Evolutionary conservation across 2,888 invertebrate genomes (phyloP).

Genomic region (Ecdyonurus torrentis): DNA sequence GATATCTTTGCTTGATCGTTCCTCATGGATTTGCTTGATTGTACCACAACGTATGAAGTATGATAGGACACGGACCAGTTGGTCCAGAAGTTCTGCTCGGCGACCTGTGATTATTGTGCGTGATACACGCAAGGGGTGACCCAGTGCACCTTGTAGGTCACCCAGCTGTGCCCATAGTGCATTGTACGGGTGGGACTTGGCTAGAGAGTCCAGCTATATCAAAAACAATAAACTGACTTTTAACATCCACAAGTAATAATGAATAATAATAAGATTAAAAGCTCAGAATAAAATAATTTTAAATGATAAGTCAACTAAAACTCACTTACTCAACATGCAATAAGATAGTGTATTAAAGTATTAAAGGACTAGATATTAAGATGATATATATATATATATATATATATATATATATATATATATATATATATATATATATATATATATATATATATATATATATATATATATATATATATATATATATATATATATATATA

Average conservation of each 20-base stretch:
- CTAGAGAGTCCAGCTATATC: conserved; percentile 29
- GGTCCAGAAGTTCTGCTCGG: conserved; percentile 47
- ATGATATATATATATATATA: no score
- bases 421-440: no score
- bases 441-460: no score
- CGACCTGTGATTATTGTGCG: conserved; percentile 55
- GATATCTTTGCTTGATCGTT: not conserved
- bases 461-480: no score
- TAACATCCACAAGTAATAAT: not conserved
- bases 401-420: no score
- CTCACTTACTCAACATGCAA: not conserved
- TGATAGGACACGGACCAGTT: conserved; percentile 58
- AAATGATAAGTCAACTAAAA: no score
- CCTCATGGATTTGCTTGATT: not conserved
- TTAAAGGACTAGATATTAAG: no score
- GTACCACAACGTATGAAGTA: conserved; percentile 49
- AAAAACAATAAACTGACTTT: no score
- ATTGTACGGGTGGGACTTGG: conserved; percentile 59
- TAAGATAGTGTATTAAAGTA: no score
- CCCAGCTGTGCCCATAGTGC: conserved; percentile 80
- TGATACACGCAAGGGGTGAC: conserved; percentile 56
- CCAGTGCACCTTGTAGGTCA: conserved; percentile 73
- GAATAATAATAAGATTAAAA: not conserved
- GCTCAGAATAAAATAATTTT: not conserved
- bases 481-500: no score